phyloP scores from a whole-genome alignment of 1,140 invertebrate genomes.

The Hormaphis cornu region DNA sequence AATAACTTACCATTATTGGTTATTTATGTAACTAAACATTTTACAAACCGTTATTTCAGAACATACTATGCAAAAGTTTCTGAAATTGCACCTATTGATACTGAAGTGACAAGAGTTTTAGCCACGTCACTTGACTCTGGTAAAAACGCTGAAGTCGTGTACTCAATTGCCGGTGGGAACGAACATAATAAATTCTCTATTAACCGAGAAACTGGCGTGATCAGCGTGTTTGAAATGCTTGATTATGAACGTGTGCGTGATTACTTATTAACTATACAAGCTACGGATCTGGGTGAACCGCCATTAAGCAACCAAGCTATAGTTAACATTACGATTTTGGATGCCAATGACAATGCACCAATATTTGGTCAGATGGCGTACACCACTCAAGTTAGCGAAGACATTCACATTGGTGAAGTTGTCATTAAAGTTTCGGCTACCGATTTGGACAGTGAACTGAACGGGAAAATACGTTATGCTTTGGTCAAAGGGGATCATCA shows the following conservation, averaged over 20 bases:
- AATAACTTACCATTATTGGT: background rate
- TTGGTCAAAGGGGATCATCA: constrained; percentile 68
- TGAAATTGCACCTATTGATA: constrained; percentile 63
- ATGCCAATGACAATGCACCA: constrained; percentile 85
- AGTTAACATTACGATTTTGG: constrained; percentile 77
- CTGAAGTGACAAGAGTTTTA: constrained; percentile 67
- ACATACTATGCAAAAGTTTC: constrained; percentile 60
- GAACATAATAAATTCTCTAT: constrained; percentile 77
- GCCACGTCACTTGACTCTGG: constrained; percentile 89
- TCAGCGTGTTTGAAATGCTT: constrained; percentile 45
- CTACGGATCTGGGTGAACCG: constrained; percentile 74
- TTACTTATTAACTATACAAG: constrained; percentile 83
- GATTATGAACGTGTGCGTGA: constrained; percentile 76
- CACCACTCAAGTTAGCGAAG: constrained; percentile 66
- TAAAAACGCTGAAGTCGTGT: constrained; percentile 84
- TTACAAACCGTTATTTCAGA: constrained; percentile 13
- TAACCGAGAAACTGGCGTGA: constrained; percentile 53
- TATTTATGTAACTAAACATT: background rate
- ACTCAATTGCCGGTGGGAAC: constrained; percentile 79
- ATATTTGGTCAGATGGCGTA: constrained; percentile 73
- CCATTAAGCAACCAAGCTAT: constrained; percentile 75
- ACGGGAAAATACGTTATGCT: constrained; percentile 66
- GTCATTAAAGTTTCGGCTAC: constrained; percentile 64
- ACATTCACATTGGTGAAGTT: constrained; percentile 58
- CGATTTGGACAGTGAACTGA: constrained; percentile 71